phyloP scores from a whole-genome alignment of 2,888 invertebrate species.

The Odontomyia ornata region DNA sequence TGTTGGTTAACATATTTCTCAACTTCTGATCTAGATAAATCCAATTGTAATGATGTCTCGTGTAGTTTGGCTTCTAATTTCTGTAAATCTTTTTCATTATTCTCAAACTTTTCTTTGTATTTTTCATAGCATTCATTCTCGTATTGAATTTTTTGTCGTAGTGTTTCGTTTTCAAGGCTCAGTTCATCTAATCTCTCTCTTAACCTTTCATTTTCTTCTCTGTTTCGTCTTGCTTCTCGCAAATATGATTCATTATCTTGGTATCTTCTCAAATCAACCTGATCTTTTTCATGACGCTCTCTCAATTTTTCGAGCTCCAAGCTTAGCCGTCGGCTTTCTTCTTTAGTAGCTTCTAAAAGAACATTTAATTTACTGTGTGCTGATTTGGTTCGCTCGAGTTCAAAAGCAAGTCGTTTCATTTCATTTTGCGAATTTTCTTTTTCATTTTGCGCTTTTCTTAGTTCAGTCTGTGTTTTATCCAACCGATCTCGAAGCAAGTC shows the following conservation, averaged over 20 bases:
- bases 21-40: conserved; percentile 80
- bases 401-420: conserved; percentile 84
- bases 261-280: conserved; percentile 81
- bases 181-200: conserved; percentile 83
- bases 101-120: conserved; percentile 79
- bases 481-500: conserved; percentile 89
- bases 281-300: conserved; percentile 87
- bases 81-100: conserved; percentile 78
- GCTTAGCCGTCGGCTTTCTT: conserved; percentile 86
- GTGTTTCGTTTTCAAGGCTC: conserved; percentile 80
- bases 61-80: conserved; percentile 80
- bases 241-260: conserved; percentile 83
- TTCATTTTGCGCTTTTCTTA: conserved; percentile 82
- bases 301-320: conserved; percentile 90
- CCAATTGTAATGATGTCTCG: conserved; percentile 82
- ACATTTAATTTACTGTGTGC: conserved; percentile 86
- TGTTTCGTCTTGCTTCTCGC: conserved; percentile 81
- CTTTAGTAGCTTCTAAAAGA: conserved; percentile 87
- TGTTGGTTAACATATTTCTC: conserved; percentile 77
- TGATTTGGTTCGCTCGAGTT: conserved; percentile 85
- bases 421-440: conserved; percentile 87
- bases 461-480: conserved; percentile 87
- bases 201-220: conserved; percentile 82
- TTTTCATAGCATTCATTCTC: conserved; percentile 79
- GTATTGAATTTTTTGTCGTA: conserved; percentile 81